Conservation (phyloP, 2,797 vertebrate species). For the Hypotaenidia philippensis region DNA sequence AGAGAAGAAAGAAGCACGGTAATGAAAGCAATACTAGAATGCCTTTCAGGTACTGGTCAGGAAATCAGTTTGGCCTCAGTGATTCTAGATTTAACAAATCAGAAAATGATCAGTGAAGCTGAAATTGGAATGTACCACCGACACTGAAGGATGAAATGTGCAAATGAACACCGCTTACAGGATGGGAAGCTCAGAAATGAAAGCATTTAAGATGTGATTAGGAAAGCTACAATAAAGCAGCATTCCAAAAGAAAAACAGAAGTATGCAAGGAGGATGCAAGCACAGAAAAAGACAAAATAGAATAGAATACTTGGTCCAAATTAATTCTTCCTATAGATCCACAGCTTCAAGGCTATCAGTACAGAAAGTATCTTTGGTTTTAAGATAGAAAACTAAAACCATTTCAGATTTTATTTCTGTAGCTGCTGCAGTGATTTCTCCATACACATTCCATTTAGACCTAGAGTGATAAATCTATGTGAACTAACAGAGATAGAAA, state of each 20-base stretch:
- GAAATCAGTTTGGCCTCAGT: background rate
- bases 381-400: background rate
- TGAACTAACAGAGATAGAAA: background rate
- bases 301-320: background rate
- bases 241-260: background rate
- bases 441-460: background rate
- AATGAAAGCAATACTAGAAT: background rate
- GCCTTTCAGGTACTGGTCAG: background rate
- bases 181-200: background rate
- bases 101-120: background rate
- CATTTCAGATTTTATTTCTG: background rate
- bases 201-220: background rate
- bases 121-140: background rate
- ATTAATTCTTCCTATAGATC: background rate
- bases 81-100: background rate
- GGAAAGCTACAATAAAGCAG: background rate
- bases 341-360: background rate
- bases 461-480: background rate
- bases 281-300: background rate
- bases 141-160: background rate
- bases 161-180: background rate
- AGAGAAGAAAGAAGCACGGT: background rate
- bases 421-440: background rate
- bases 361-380: background rate
- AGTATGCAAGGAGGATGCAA: background rate